phyloP scores from a whole-genome alignment of 1,140 invertebrate species.

The Batillaria attramentaria region DNA sequence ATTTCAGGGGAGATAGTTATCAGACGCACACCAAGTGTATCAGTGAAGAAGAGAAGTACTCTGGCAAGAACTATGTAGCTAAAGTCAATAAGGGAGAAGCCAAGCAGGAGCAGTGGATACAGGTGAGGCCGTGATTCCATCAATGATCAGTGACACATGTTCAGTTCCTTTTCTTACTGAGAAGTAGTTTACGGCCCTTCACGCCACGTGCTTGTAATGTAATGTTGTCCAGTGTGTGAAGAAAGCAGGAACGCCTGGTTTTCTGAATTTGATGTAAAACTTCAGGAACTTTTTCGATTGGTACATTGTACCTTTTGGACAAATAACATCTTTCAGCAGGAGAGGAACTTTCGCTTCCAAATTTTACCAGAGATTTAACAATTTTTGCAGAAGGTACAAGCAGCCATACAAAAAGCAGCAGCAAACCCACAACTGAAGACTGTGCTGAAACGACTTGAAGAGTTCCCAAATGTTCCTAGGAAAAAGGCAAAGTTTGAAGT shows the following conservation, averaged over 20 bases:
- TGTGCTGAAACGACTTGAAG: conserved; percentile 81
- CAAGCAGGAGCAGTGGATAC: conserved; percentile 91
- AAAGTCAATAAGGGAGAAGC: conserved; percentile 90
- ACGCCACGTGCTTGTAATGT: too few species aligned
- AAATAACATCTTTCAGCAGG: neutral
- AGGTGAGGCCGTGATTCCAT: too few species aligned
- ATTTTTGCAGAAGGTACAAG: conserved; percentile 75
- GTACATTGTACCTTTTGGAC: neutral
- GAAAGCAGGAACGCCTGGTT: too few species aligned
- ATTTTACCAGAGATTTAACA: neutral
- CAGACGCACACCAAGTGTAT: conserved; percentile 91
- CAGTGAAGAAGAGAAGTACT: conserved; percentile 91
- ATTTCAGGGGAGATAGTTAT: conserved; percentile 83
- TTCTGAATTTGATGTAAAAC: neutral
- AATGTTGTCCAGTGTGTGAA: too few species aligned
- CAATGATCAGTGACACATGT: too few species aligned
- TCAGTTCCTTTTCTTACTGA: too few species aligned
- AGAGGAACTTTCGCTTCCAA: too few species aligned
- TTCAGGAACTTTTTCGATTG: neutral
- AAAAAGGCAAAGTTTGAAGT: conserved; percentile 88
- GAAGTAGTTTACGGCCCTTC: too few species aligned
- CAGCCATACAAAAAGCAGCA: conserved; percentile 79
- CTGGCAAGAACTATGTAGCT: conserved; percentile 84
- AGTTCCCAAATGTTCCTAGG: conserved; percentile 90
- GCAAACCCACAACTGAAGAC: conserved; percentile 75